phyloP scores from a whole-genome alignment of 2,888 invertebrate genomes.

The Adelphocoris suturalis region DNA sequence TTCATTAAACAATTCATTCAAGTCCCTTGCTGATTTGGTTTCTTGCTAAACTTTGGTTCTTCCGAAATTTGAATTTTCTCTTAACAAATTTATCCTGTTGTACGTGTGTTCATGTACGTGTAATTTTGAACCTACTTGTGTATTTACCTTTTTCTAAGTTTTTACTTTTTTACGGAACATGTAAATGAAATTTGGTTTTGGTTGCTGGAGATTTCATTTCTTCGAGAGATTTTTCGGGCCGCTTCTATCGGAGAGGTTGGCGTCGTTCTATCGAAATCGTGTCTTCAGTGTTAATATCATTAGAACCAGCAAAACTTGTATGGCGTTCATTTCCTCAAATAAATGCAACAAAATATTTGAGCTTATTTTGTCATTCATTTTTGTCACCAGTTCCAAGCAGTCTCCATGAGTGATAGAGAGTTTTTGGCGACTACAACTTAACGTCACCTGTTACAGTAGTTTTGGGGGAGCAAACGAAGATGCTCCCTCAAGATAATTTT shows the following conservation, averaged over 20 bases:
- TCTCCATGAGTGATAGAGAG: too few relatives aligned
- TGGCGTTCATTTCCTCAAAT: slow-evolving; percentile 19
- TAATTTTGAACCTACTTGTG: slow-evolving; percentile 25
- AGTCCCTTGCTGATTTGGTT: background rate
- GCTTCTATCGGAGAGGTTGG: background rate
- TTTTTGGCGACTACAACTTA: too few relatives aligned
- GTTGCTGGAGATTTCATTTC: background rate
- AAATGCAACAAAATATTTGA: slow-evolving; percentile 38
- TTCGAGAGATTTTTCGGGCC: background rate
- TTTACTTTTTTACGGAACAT: slow-evolving; percentile 34
- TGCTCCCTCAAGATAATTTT: too few relatives aligned
- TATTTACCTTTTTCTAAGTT: slow-evolving; percentile 7
- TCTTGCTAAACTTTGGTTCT: slow-evolving; percentile 16
- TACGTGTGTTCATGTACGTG: background rate
- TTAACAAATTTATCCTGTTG: background rate
- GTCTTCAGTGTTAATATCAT: slow-evolving; percentile 36
- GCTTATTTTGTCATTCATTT: background rate
- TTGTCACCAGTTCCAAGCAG: background rate
- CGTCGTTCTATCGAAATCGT: background rate
- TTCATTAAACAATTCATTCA: background rate
- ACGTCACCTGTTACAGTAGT: too few relatives aligned
- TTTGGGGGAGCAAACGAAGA: too few relatives aligned
- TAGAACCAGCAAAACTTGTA: slow-evolving; percentile 26
- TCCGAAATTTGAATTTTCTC: background rate
- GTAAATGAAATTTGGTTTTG: background rate